These are phyloP conservation scores for Setophaga coronata DNA, from an alignment of 2,113 vertebrate genomes.

Conservation along the genomic window DNA sequence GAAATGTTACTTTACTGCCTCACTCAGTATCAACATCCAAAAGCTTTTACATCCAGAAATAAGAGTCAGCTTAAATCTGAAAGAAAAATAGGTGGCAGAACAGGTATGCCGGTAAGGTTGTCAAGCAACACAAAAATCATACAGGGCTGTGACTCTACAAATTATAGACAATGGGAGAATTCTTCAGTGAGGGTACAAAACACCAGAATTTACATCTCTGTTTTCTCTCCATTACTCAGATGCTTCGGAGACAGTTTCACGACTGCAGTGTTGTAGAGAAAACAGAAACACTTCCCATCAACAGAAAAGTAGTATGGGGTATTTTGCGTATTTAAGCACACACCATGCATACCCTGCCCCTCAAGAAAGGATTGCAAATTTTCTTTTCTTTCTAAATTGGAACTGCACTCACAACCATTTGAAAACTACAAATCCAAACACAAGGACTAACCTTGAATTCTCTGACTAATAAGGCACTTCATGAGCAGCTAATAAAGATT, in stretches of 20 bases:
- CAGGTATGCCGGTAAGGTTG: neutral
- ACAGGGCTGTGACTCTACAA: neutral
- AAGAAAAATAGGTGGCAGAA: neutral
- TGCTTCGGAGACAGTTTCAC: neutral
- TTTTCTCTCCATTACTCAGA: neutral
- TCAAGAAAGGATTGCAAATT: fast-evolving
- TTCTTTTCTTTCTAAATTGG: neutral
- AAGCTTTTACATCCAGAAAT: neutral
- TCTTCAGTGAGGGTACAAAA: neutral
- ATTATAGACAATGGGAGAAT: fast-evolving
- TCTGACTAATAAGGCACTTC: neutral
- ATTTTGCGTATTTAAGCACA: neutral
- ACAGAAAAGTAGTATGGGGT: neutral
- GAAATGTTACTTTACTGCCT: neutral
- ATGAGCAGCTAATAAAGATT: neutral
- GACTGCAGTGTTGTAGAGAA: neutral
- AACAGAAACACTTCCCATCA: neutral
- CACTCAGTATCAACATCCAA: neutral
- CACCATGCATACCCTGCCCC: too few species aligned
- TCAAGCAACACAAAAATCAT: neutral
- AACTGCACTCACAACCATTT: neutral
- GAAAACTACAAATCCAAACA: neutral
- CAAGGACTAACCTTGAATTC: neutral
- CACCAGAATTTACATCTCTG: neutral
- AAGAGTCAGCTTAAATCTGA: neutral